These are phyloP conservation scores for Temnothorax rugatulus DNA, from an alignment of 2,888 invertebrate genomes.

Conservation along the genomic window DNA sequence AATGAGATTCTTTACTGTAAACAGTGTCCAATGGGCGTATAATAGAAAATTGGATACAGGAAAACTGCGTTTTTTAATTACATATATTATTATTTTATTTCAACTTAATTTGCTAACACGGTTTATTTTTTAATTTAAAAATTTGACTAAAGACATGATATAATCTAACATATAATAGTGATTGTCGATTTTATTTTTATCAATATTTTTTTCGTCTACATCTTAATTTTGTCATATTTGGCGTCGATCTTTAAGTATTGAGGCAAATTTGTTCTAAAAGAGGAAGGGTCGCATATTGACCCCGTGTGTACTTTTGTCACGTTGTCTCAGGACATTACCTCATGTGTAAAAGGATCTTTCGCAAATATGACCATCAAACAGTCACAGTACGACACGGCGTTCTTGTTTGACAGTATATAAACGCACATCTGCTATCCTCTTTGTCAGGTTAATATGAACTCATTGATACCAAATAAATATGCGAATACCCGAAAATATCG, in stretches of 20 bases:
- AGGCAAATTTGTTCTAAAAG: conserved; percentile 76
- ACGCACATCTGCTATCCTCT: conserved; percentile 39
- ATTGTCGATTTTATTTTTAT: neutral
- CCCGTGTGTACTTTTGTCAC: conserved; percentile 77
- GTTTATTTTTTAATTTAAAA: neutral
- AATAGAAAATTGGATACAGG: conserved; percentile 72
- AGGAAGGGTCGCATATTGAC: conserved; percentile 63
- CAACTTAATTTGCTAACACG: too few relatives aligned
- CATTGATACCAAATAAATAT: conserved; percentile 22
- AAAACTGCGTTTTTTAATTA: neutral
- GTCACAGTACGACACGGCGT: conserved; percentile 68
- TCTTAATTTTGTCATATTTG: conserved; percentile 67
- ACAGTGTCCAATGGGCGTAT: conserved; percentile 65
- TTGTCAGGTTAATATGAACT: conserved; percentile 31
- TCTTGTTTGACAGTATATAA: conserved; percentile 66
- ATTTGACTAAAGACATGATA: neutral
- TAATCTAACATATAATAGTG: neutral
- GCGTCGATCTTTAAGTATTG: conserved; percentile 71
- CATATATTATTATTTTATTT: neutral
- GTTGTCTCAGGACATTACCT: conserved; percentile 78
- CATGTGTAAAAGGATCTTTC: conserved; percentile 73
- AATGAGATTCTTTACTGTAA: conserved; percentile 68
- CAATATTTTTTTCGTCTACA: conserved; percentile 12
- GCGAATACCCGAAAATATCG: neutral
- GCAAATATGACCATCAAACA: conserved; percentile 78